Evolutionary conservation across 1,140 invertebrate genomes (phyloP).

Genomic region (Aricia agestis): DNA sequence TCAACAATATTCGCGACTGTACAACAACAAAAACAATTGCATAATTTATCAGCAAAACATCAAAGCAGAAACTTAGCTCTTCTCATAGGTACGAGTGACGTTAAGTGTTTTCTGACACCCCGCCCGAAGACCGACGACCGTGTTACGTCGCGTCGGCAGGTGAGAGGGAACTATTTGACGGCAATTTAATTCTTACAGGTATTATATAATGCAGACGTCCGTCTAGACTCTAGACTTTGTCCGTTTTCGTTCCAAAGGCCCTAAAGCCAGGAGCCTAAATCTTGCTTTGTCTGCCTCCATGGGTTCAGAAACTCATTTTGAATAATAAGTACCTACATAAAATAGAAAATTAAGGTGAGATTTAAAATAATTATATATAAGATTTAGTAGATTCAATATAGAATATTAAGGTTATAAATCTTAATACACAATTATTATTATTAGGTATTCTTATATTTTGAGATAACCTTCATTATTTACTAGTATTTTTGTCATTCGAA

Average conservation of each 20-base stretch:
- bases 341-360: too few species aligned
- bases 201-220: neutral
- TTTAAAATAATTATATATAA: too few species aligned
- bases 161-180: conserved; percentile 3
- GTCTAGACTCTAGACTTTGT: neutral
- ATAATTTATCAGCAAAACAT: neutral
- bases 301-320: neutral
- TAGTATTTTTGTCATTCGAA: too few species aligned
- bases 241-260: neutral
- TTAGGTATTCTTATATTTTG: too few species aligned
- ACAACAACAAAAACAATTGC: neutral
- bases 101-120: conserved; percentile 31
- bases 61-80: conserved; percentile 27
- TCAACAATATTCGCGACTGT: too few species aligned
- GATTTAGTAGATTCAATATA: too few species aligned
- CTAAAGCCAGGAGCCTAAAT: neutral
- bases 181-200: conserved; percentile 3
- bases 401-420: too few species aligned
- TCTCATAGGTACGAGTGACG: conserved; percentile 29
- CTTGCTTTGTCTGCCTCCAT: neutral
- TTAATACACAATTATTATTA: too few species aligned
- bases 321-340: too few species aligned
- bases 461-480: too few species aligned
- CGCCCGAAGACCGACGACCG: neutral
- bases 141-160: neutral